Evolutionary conservation across 2,113 vertebrate genomes (phyloP).

Genomic region (Elephas maximus): DNA sequence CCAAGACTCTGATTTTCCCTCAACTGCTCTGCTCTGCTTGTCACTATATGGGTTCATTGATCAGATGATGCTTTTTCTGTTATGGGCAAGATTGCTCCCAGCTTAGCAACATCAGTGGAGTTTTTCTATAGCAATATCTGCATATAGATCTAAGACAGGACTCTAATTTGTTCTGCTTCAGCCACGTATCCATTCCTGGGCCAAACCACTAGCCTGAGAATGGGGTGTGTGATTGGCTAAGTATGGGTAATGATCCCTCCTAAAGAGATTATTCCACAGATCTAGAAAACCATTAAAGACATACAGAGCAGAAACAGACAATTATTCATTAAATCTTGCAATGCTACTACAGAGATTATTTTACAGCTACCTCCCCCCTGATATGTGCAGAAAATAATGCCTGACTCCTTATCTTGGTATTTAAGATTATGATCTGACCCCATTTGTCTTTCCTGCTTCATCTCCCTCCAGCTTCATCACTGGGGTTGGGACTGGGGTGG

Average conservation of each 20-base stretch:
- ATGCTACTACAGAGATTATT: background rate
- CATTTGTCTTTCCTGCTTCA: background rate
- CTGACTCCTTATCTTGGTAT: background rate
- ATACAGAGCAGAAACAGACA: conserved; percentile 16
- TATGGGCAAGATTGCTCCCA: background rate
- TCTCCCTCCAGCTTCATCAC: background rate
- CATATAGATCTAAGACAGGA: background rate
- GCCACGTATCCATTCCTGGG: background rate
- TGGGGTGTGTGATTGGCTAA: background rate
- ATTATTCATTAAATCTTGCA: background rate
- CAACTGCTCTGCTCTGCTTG: background rate
- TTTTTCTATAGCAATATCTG: background rate
- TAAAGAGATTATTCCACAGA: background rate
- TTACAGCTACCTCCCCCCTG: background rate
- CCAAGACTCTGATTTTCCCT: background rate
- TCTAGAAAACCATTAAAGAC: background rate
- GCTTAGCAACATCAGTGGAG: background rate
- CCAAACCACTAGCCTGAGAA: background rate
- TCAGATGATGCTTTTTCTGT: background rate
- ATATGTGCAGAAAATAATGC: background rate
- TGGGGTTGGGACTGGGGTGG: background rate
- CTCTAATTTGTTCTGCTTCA: background rate
- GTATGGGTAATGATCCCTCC: background rate
- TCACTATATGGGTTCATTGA: background rate
- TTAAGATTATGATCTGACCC: background rate